phyloP scores from a whole-genome alignment of 2,888 invertebrate genomes.

The Sinotaia quadrata region DNA sequence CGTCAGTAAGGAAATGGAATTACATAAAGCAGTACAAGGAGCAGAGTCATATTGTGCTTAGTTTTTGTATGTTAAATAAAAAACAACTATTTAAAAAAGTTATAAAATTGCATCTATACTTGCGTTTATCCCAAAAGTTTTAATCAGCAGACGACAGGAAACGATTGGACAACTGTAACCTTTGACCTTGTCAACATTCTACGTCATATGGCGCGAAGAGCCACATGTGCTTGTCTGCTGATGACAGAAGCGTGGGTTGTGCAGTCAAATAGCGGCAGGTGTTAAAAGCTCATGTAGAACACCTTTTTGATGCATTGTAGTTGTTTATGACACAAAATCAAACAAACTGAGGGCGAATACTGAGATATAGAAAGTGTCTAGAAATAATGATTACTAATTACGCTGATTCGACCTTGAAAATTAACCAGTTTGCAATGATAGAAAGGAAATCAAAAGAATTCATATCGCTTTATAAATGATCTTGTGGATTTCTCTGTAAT shows the following conservation, averaged over 20 bases:
- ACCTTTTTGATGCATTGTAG: not conserved
- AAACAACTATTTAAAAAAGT: not conserved
- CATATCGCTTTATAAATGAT: no score
- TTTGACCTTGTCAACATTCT: conserved; percentile 48
- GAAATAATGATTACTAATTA: no score
- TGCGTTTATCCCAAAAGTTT: not conserved
- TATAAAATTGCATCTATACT: no score
- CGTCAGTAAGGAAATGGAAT: no score
- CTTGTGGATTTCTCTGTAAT: no score
- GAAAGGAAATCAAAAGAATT: no score
- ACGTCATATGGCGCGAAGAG: conserved; percentile 61
- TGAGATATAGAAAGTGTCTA: no score
- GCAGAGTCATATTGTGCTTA: no score
- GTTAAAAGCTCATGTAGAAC: conserved; percentile 9
- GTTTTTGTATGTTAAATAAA: no score
- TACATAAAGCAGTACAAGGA: no score
- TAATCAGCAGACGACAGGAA: conserved; percentile 51
- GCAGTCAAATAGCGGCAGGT: conserved; percentile 26
- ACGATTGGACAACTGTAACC: conserved; percentile 40
- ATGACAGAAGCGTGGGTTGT: conserved; percentile 22
- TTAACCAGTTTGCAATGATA: no score
- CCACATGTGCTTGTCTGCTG: conserved; percentile 29
- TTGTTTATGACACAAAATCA: conserved; percentile 1
- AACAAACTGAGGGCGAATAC: conserved; percentile 3
- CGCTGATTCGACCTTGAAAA: no score